Percentiles rank a stretch among this genome's conserved stretches.
Conservation (phyloP, 2,113 vertebrate species). For the Boulengeromyrus knoepffleri region DNA sequence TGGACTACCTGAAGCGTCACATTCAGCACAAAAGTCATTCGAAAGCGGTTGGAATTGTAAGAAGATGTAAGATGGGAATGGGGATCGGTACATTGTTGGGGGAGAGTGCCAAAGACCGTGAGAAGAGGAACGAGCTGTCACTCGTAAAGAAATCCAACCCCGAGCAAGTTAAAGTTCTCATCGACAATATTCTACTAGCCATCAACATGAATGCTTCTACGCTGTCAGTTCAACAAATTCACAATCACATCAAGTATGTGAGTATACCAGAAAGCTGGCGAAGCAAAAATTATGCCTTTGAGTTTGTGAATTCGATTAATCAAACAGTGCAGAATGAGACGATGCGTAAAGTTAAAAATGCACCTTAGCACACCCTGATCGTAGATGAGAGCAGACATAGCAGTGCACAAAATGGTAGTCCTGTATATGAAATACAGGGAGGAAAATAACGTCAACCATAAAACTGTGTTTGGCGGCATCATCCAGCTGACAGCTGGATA, state of each 20-base stretch:
- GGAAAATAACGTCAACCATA: neutral
- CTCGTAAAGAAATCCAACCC: neutral
- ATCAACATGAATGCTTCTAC: neutral
- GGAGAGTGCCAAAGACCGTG: neutral
- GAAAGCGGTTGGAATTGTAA: neutral
- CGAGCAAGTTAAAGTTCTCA: neutral
- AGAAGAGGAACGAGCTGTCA: neutral
- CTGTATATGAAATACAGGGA: neutral
- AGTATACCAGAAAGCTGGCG: neutral
- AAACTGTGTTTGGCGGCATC: constrained; percentile 24
- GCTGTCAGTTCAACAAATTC: neutral
- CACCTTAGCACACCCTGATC: constrained; percentile 11
- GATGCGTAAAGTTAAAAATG: neutral
- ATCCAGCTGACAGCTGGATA: constrained; percentile 11
- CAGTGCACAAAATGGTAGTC: constrained; percentile 4
- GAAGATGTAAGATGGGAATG: no score
- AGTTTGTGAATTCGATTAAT: neutral
- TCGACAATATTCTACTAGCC: neutral
- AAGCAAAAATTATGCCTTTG: neutral
- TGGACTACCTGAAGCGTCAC: no score
- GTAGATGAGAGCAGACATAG: constrained; percentile 25
- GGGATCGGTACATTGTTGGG: neutral
- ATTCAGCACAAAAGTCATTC: no score
- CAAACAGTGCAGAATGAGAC: neutral
- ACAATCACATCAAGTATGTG: neutral